Evolutionary conservation across 2,888 invertebrate species (phyloP).

Genomic region (Drosophila anomelani): DNA sequence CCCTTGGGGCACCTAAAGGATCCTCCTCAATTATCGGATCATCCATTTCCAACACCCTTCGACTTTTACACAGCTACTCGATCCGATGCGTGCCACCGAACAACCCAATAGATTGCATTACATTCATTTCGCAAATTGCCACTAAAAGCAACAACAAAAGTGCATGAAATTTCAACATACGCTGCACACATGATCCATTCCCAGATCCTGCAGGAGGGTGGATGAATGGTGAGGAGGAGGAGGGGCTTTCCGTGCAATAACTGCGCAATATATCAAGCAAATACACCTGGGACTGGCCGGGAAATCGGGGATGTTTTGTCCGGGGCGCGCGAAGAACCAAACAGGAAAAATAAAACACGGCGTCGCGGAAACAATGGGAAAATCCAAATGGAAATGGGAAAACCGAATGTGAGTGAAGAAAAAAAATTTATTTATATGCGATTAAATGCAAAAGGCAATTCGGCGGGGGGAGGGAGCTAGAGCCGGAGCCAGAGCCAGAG

Average conservation of each 20-base stretch:
- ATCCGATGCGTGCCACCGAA: slow-evolving; percentile 47
- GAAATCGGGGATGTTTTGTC: slow-evolving; percentile 63
- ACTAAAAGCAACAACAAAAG: slow-evolving; percentile 42
- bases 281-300: slow-evolving; percentile 70
- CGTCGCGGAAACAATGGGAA: slow-evolving; percentile 56
- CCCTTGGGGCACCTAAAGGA: slow-evolving; percentile 1
- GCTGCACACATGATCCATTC: slow-evolving; percentile 73
- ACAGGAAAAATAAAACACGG: slow-evolving; percentile 34
- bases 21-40: slow-evolving; percentile 14
- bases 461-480: neutral
- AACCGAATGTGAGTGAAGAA: slow-evolving; percentile 48
- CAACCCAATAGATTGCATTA: slow-evolving; percentile 70
- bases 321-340: slow-evolving; percentile 50
- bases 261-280: slow-evolving; percentile 74
- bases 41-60: slow-evolving; percentile 14
- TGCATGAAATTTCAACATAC: slow-evolving; percentile 67
- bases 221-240: neutral
- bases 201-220: slow-evolving; percentile 40
- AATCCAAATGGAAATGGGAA: slow-evolving; percentile 59
- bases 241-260: slow-evolving; percentile 53
- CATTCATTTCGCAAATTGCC: slow-evolving; percentile 53
- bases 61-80: slow-evolving; percentile 4
- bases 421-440: slow-evolving; percentile 70
- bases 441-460: slow-evolving; percentile 53
- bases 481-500: too few species aligned